phyloP scores from a whole-genome alignment of 2,888 invertebrate species.

The Trypoxylon attenuatum region DNA sequence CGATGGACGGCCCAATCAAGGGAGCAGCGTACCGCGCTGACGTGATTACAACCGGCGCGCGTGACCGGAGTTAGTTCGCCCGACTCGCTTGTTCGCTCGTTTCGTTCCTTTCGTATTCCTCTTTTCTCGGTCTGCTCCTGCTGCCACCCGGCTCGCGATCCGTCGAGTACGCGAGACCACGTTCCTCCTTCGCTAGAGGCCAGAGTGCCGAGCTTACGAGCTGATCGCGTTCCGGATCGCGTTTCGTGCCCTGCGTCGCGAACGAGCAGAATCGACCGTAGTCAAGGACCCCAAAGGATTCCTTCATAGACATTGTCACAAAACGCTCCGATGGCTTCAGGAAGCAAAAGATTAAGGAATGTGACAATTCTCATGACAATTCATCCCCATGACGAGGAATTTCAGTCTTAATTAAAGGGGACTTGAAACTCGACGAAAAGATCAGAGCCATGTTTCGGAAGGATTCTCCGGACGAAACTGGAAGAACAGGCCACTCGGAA shows the following conservation, averaged over 20 bases:
- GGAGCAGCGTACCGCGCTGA: constrained; percentile 64
- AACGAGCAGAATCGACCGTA: not conserved
- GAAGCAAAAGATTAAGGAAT: too few relatives aligned
- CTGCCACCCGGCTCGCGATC: constrained; percentile 48
- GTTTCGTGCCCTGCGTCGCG: not conserved
- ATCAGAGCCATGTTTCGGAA: too few relatives aligned
- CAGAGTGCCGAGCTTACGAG: not conserved
- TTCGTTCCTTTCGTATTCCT: constrained; percentile 36
- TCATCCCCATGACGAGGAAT: not conserved
- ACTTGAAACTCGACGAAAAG: not conserved
- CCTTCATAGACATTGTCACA: not conserved
- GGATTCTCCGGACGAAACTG: too few relatives aligned
- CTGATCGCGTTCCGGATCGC: not conserved
- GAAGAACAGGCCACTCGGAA: constrained; percentile 2
- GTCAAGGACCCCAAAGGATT: not conserved
- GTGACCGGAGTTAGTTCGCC: constrained; percentile 67
- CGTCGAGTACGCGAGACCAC: constrained; percentile 28
- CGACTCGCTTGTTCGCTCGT: constrained; percentile 44
- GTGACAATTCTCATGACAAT: not conserved
- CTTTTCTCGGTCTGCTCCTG: constrained; percentile 7
- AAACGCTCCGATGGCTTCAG: not conserved
- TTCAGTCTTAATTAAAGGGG: not conserved
- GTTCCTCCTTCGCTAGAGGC: not conserved
- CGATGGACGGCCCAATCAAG: constrained; percentile 67
- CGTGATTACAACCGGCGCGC: constrained; percentile 71